Conservation (phyloP, 2,113 vertebrate genomes). For the Fulmarus glacialis region DNA sequence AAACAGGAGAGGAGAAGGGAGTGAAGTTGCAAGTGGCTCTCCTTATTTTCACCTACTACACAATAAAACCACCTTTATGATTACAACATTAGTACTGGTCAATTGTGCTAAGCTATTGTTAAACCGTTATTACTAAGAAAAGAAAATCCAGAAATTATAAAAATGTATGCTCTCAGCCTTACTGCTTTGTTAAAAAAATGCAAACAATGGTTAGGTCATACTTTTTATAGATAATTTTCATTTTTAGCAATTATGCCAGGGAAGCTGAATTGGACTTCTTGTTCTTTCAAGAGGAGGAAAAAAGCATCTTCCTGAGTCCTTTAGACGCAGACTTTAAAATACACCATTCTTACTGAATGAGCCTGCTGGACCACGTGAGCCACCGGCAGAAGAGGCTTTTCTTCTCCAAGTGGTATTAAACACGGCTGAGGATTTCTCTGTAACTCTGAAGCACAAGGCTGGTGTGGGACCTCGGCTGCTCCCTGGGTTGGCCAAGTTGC, state of each 20-base stretch:
- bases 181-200: background rate
- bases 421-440: background rate
- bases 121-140: background rate
- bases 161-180: background rate
- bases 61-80: background rate
- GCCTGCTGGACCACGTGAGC: background rate
- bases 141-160: background rate
- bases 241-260: background rate
- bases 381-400: background rate
- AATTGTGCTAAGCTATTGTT: background rate
- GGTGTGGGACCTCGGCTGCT: rapidly evolving
- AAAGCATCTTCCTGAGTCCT: background rate
- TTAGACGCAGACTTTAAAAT: background rate
- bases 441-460: background rate
- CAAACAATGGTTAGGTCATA: background rate
- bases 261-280: background rate
- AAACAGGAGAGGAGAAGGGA: background rate
- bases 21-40: background rate
- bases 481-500: background rate
- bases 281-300: background rate
- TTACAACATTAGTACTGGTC: background rate
- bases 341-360: background rate
- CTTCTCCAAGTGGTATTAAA: background rate
- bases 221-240: background rate
- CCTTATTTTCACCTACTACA: background rate